Evolutionary conservation across 2,113 vertebrate species (phyloP).

Genomic region (Pelusios castaneus): DNA sequence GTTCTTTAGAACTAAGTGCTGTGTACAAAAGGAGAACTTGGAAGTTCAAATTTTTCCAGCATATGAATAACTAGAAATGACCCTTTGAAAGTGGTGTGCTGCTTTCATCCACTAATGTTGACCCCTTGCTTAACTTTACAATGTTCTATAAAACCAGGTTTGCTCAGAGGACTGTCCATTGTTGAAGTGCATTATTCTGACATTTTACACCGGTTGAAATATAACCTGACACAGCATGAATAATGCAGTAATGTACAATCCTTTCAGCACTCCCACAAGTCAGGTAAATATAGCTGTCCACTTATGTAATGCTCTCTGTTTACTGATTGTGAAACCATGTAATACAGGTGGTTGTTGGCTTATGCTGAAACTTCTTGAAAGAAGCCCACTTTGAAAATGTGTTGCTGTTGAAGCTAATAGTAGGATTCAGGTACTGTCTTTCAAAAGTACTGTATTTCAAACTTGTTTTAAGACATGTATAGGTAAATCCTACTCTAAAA

Average conservation of each 20-base stretch:
- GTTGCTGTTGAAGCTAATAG: constrained; percentile 91
- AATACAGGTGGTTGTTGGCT: constrained; percentile 91
- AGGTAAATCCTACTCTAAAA: constrained; percentile 78
- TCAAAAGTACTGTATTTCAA: constrained; percentile 86
- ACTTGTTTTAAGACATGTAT: constrained; percentile 81
- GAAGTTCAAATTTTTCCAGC: not conserved
- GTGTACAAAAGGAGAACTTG: constrained; percentile 4
- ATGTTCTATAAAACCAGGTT: constrained; percentile 71
- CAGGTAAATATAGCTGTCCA: constrained; percentile 79
- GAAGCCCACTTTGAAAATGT: constrained; percentile 90
- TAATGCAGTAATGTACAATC: constrained; percentile 70
- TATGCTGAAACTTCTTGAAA: constrained; percentile 90
- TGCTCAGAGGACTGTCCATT: constrained; percentile 74
- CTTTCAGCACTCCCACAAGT: constrained; percentile 74
- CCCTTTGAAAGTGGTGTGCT: constrained; percentile 55
- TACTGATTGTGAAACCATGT: constrained; percentile 91
- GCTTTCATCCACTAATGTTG: constrained; percentile 79
- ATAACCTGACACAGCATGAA: constrained; percentile 40
- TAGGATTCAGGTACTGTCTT: constrained; percentile 90
- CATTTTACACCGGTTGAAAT: constrained; percentile 16
- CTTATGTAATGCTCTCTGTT: constrained; percentile 84
- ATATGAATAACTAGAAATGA: constrained; percentile 28
- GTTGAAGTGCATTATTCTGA: constrained; percentile 69
- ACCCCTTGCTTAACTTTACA: constrained; percentile 82
- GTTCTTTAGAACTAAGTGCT: not conserved